Conservation (phyloP, 2,797 vertebrate species). For the Acomys russatus region DNA sequence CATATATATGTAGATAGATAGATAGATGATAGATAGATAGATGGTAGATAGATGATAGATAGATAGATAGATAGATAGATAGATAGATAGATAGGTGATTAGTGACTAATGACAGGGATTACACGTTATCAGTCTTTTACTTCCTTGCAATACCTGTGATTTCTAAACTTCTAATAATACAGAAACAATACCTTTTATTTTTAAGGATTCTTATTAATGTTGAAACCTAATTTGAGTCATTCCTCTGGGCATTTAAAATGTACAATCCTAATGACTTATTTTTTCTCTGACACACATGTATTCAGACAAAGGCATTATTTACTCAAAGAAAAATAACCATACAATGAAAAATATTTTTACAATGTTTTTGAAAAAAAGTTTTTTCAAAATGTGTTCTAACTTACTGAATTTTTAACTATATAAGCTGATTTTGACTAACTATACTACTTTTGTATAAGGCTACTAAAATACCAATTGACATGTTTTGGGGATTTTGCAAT, state of each 20-base stretch:
- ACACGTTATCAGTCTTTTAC: neutral
- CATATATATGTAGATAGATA: neutral
- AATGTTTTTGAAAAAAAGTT: slow-evolving; percentile 61
- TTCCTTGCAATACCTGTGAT: slow-evolving; percentile 4
- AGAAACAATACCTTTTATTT: neutral
- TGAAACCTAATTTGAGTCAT: slow-evolving; percentile 14
- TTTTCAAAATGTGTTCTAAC: slow-evolving; percentile 45
- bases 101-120: neutral
- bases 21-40: neutral
- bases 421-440: slow-evolving; percentile 68
- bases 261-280: neutral
- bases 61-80: neutral
- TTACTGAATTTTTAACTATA: slow-evolving; percentile 77
- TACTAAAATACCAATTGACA: slow-evolving; percentile 72
- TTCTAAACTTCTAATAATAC: slow-evolving; percentile 14
- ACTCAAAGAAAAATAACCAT: slow-evolving; percentile 16
- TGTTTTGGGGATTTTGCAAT: slow-evolving; percentile 44
- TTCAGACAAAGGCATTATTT: slow-evolving; percentile 49
- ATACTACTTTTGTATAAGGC: slow-evolving; percentile 51
- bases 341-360: slow-evolving; percentile 32
- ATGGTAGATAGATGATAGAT: neutral
- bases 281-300: slow-evolving; percentile 20
- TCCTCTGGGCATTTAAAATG: slow-evolving; percentile 37
- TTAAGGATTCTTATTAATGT: neutral
- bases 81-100: neutral